These are phyloP conservation scores for Esperia sulphurella DNA, from an alignment of 2,888 invertebrate genomes.

Conservation along the genomic window DNA sequence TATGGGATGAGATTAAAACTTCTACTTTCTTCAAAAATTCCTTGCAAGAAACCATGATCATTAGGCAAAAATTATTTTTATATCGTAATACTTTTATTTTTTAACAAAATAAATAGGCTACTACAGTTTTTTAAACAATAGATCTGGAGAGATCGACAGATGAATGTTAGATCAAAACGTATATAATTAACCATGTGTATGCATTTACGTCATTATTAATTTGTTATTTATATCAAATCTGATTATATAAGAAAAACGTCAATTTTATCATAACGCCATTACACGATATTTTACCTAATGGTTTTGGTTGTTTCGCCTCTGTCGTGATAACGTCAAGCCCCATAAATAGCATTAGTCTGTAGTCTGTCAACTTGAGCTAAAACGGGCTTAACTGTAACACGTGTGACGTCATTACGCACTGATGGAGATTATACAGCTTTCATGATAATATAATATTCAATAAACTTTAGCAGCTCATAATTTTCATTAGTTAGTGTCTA, in stretches of 20 bases:
- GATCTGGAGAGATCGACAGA: too few species aligned
- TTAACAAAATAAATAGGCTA: too few species aligned
- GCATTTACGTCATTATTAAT: not conserved
- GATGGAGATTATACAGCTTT: conserved; percentile 54
- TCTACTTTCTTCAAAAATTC: too few species aligned
- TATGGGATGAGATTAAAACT: too few species aligned
- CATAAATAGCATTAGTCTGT: conserved; percentile 57
- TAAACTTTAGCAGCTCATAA: conserved; percentile 1
- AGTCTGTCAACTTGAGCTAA: conserved; percentile 55
- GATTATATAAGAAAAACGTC: not conserved
- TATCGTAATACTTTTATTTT: too few species aligned
- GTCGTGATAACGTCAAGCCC: conserved; percentile 64
- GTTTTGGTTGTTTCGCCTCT: conserved; percentile 48
- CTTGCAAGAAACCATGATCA: too few species aligned
- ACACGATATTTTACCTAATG: conserved; percentile 53
- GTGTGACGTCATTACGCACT: conserved; percentile 49
- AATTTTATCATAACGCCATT: conserved; percentile 29
- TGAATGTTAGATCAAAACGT: too few species aligned
- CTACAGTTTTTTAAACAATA: too few species aligned
- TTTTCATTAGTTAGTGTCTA: too few species aligned
- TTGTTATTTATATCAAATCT: not conserved
- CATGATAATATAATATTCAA: conserved; percentile 48
- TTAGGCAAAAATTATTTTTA: too few species aligned
- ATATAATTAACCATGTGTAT: not conserved
- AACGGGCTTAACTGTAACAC: conserved; percentile 44